Evolutionary conservation across 2,888 invertebrate species (phyloP).

Genomic region (Timema podura): DNA sequence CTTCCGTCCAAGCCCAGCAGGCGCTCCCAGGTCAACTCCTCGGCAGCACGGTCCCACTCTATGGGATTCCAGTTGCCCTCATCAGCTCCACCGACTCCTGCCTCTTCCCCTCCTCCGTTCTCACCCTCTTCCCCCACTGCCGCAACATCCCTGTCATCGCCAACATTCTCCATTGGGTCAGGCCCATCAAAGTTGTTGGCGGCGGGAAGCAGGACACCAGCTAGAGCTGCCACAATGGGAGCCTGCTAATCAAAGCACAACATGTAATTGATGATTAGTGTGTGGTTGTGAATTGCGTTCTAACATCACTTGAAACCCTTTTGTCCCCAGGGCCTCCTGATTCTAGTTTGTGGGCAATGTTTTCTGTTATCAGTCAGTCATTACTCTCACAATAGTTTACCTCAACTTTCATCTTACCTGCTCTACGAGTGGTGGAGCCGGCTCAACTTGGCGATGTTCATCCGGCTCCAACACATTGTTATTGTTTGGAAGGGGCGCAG

Average conservation of each 20-base stretch:
- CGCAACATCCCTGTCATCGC: conserved; percentile 29
- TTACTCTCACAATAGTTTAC: not conserved
- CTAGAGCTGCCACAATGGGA: conserved; percentile 19
- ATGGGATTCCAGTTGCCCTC: conserved; percentile 96
- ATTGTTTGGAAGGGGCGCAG: conserved; percentile 38
- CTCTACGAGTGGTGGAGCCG: no score
- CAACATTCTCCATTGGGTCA: conserved; percentile 23
- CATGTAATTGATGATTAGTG: conserved; percentile 16
- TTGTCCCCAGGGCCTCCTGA: not conserved
- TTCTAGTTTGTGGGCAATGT: not conserved
- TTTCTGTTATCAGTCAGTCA: not conserved
- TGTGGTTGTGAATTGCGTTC: no score
- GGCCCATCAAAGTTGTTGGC: conserved; percentile 21
- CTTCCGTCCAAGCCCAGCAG: conserved; percentile 94
- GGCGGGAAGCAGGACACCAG: conserved; percentile 16
- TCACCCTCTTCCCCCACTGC: conserved; percentile 35
- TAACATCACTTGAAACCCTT: not conserved
- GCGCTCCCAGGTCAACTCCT: conserved; percentile 97
- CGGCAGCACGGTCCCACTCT: conserved; percentile 97
- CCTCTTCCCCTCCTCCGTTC: conserved; percentile 39
- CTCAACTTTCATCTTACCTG: no score
- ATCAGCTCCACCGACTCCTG: conserved; percentile 50
- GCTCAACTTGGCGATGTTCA: conserved; percentile 38
- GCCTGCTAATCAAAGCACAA: not conserved
- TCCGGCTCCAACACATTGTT: conserved; percentile 45